Evolutionary conservation across 2,113 vertebrate genomes (phyloP).

Genomic region (Oceanodroma tethys): DNA sequence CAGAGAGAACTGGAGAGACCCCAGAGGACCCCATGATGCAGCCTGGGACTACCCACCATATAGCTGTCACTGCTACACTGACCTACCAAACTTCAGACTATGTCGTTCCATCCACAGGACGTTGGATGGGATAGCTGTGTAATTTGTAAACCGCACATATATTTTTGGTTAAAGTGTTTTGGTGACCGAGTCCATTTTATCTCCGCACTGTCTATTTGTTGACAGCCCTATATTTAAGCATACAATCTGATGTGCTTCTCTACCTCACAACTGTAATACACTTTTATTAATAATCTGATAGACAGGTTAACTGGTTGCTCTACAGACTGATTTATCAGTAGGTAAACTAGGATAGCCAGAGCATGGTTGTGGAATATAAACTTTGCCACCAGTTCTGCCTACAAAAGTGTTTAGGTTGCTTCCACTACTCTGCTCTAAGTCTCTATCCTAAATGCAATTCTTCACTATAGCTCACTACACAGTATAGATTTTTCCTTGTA

Average conservation of each 20-base stretch:
- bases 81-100: not conserved
- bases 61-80: not conserved
- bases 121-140: not conserved
- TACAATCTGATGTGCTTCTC: not conserved
- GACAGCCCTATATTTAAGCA: not conserved
- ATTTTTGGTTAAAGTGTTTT: not conserved
- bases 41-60: not conserved
- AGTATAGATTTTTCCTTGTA: not conserved
- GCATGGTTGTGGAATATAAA: not conserved
- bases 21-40: not conserved
- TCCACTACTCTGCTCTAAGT: not conserved
- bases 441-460: not conserved
- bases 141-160: not conserved
- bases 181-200: not conserved
- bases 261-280: not conserved
- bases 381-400: not conserved
- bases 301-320: constrained; percentile 3
- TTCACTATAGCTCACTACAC: not conserved
- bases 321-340: not conserved
- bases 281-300: not conserved
- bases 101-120: not conserved
- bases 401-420: not conserved
- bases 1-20: not conserved
- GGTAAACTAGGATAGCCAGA: not conserved
- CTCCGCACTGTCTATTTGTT: not conserved